Evolutionary conservation across 2,113 vertebrate genomes (phyloP).

Genomic region (Salvelinus alpinus): DNA sequence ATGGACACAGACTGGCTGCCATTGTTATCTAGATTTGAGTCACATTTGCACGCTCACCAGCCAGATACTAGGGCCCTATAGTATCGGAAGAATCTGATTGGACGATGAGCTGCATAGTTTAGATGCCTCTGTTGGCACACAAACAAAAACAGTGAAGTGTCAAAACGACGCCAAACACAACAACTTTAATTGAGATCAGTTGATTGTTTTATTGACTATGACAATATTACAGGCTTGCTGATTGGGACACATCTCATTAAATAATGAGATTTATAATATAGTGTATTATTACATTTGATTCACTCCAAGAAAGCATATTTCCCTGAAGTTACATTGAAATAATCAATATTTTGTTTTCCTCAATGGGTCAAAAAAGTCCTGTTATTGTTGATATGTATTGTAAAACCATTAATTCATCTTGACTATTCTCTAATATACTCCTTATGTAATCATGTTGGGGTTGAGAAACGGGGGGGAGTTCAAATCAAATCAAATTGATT

Average conservation of each 20-base stretch:
- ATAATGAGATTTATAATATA: background rate
- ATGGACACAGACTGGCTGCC: slow-evolving; percentile 6
- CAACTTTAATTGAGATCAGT: slow-evolving; percentile 3
- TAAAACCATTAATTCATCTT: background rate
- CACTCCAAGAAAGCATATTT: background rate
- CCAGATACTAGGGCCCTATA: background rate
- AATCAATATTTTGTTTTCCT: background rate
- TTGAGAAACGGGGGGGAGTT: background rate
- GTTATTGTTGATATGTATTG: too few species aligned
- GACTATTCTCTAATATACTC: background rate
- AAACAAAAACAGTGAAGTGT: slow-evolving; percentile 20
- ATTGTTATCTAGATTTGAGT: slow-evolving; percentile 24
- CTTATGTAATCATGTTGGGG: background rate
- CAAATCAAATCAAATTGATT: too few species aligned
- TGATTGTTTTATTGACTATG: slow-evolving; percentile 3
- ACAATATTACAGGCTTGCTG: background rate
- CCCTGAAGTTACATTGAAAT: background rate
- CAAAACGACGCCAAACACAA: slow-evolving; percentile 27
- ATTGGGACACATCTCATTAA: background rate
- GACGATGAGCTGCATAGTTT: slow-evolving; percentile 25
- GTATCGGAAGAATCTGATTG: slow-evolving; percentile 29
- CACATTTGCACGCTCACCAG: background rate
- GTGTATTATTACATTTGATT: background rate
- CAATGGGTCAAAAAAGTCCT: too few species aligned
- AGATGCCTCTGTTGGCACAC: slow-evolving; percentile 26